Base-by-base conservation (phyloP, 2,888 invertebrate genomes). In the Andrena bicolor region DNA sequence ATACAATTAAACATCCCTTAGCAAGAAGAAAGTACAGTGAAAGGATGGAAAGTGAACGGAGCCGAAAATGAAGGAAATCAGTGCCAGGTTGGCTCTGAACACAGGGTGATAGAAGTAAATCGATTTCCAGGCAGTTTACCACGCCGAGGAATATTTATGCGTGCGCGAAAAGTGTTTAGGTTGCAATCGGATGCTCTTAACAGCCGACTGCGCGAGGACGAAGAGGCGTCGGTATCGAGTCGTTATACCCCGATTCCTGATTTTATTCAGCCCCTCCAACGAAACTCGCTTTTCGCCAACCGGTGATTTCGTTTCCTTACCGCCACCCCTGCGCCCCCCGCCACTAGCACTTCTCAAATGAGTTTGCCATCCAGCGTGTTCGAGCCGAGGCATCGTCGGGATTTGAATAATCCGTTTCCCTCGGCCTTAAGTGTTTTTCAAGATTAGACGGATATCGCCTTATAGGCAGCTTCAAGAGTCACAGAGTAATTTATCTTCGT, bases 401-500 rank as follows among this genome's bases (percentile, higher is more conserved):
- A 87, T 89, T 83, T 87, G 86, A 88, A 89, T 89, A 89, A 88
- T 85, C 86, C 85, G 82, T 84, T 87, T 83, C 80, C 76, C 80
- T 26, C 58, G 86, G 88, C 80, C 80, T 88, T 86, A 88, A 89
- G 89, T 89, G 89, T 89, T 89, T 89, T 86, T 85, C 85, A 83
- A 86, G 89, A 89, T 89, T 89, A 89, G 87, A 73, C 53, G 78
- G 80, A 80, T 82, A 85, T 80, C 80, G 68, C 80, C 85, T 87
- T 88, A 86, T 83, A 88, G 82, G 78, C 85, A 76, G 83, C 83
- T 81, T 51, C 76, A 82, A 61, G 77, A 86, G 77, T 83, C 88
- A 68, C 81, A 76, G 80, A 78, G 88, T 83, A 85, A 89, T 90
- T 88, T 89, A 88, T 89, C 89, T 90, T 90, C 89, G 87, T 88